A percentile compares a stretch with the other conserved stretches of the same genome.
Conservation (phyloP, 2,888 invertebrate genomes). For the Cataglyphis rosenhaueri region DNA sequence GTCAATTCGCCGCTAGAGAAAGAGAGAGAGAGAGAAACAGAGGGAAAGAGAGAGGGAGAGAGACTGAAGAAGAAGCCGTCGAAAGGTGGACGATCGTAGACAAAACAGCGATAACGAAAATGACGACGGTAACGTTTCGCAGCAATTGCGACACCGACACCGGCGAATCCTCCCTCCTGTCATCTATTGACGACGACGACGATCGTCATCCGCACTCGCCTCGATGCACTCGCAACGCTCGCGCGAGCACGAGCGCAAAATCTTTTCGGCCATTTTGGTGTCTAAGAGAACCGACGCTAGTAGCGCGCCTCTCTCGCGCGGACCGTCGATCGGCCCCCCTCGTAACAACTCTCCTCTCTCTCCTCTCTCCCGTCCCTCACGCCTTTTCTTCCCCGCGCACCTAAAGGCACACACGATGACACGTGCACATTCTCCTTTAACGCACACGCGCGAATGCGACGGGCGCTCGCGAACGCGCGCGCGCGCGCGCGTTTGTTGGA, state of each 20-base stretch:
- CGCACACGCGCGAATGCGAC: slow-evolving; percentile 58
- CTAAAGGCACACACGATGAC: slow-evolving; percentile 71
- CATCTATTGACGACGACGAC: neutral
- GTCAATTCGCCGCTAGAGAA: slow-evolving; percentile 68
- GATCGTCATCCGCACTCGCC: neutral
- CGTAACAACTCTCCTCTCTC: slow-evolving; percentile 41
- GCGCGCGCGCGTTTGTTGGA: slow-evolving; percentile 25
- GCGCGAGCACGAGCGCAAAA: slow-evolving; percentile 55
- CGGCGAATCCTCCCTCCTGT: neutral
- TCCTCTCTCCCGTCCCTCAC: slow-evolving; percentile 46
- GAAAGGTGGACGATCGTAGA: slow-evolving; percentile 66
- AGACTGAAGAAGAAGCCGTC: slow-evolving; percentile 51
- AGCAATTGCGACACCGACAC: slow-evolving; percentile 1
- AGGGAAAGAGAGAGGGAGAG: slow-evolving; percentile 38
- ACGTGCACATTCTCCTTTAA: slow-evolving; percentile 71
- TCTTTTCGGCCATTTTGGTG: slow-evolving; percentile 80
- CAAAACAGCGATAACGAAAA: slow-evolving; percentile 75
- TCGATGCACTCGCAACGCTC: slow-evolving; percentile 17
- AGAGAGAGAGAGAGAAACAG: slow-evolving; percentile 59
- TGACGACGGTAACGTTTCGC: slow-evolving; percentile 33
- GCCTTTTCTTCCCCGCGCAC: slow-evolving; percentile 60
- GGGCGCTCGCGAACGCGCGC: slow-evolving; percentile 43
- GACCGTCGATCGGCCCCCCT: slow-evolving; percentile 70
- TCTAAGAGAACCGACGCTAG: slow-evolving; percentile 72
- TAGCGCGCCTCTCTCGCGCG: slow-evolving; percentile 70